A percentile compares a stretch with the other conserved stretches of the same genome.
These are phyloP conservation scores for Torymus auratus DNA, from an alignment of 2,888 invertebrate species.

Conservation along the genomic window DNA sequence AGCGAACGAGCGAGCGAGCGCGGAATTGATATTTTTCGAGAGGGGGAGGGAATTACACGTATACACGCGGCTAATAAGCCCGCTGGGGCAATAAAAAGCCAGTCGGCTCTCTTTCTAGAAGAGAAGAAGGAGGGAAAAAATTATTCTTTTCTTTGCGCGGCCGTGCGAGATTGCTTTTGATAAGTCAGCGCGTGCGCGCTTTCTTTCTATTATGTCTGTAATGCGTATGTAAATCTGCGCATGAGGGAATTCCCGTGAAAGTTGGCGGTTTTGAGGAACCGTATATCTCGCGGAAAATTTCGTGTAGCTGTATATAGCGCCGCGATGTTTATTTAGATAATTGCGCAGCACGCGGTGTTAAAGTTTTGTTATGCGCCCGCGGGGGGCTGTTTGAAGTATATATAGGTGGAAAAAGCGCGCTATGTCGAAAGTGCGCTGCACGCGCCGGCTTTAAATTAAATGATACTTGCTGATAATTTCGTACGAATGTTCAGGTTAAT, in stretches of 20 bases:
- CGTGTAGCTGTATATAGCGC: too few relatives aligned
- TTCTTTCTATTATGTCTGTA: conserved; percentile 45
- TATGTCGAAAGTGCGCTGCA: too few relatives aligned
- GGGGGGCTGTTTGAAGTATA: too few relatives aligned
- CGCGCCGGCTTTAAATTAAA: too few relatives aligned
- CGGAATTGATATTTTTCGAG: conserved; percentile 56
- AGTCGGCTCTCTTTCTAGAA: conserved; percentile 1
- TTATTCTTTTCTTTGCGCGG: conserved; percentile 11
- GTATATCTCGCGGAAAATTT: conserved; percentile 2
- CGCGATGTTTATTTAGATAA: too few relatives aligned
- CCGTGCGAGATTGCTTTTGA: conserved; percentile 47
- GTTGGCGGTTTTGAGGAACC: neutral
- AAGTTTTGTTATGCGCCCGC: too few relatives aligned
- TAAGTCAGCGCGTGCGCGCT: conserved; percentile 39
- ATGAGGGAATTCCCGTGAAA: conserved; percentile 49
- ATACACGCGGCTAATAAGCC: conserved; percentile 30
- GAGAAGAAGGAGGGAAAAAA: conserved; percentile 28
- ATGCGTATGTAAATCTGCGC: conserved; percentile 27
- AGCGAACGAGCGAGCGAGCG: neutral
- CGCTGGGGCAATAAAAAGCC: conserved; percentile 28
- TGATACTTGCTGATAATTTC: too few relatives aligned
- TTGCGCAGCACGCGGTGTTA: too few relatives aligned
- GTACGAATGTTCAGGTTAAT: too few relatives aligned
- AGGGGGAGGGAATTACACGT: conserved; percentile 33
- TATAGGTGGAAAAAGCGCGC: too few relatives aligned